Percentiles rank a stretch among this genome's conserved stretches.
Evolutionary conservation across 2,113 vertebrate species (phyloP).

Genomic region (Actenoides hombroni): DNA sequence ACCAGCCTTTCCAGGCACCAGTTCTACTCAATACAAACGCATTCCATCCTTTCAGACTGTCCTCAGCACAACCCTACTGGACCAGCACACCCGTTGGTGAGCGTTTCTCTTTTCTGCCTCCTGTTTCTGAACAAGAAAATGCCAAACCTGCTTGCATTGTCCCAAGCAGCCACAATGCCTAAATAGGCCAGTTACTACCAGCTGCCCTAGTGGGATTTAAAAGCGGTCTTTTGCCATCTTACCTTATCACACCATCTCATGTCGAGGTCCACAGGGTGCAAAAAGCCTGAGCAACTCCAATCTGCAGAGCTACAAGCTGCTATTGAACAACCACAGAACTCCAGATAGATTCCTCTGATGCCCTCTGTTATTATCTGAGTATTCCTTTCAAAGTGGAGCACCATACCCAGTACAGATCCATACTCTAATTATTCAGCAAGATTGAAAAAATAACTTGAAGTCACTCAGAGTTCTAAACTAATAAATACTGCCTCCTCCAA

Average conservation of each 20-base stretch:
- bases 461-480: not conserved
- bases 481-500: not conserved
- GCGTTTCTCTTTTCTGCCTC: not conserved
- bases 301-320: not conserved
- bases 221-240: not conserved
- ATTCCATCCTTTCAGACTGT: not conserved
- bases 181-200: not conserved
- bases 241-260: not conserved
- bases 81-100: not conserved
- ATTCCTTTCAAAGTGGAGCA: not conserved
- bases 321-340: not conserved
- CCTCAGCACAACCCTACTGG: not conserved
- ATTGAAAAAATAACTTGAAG: not conserved
- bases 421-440: not conserved
- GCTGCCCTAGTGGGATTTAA: not conserved
- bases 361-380: not conserved
- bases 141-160: not conserved
- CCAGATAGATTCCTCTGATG: not conserved
- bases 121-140: not conserved
- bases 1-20: not conserved
- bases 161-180: not conserved
- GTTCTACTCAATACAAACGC: not conserved
- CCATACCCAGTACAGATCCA: not conserved
- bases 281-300: not conserved
- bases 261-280: not conserved